Percentiles rank a stretch among this genome's conserved stretches.
Evolutionary conservation across 2,888 invertebrate genomes (phyloP).

Genomic region (Eupithecia pulchellata): DNA sequence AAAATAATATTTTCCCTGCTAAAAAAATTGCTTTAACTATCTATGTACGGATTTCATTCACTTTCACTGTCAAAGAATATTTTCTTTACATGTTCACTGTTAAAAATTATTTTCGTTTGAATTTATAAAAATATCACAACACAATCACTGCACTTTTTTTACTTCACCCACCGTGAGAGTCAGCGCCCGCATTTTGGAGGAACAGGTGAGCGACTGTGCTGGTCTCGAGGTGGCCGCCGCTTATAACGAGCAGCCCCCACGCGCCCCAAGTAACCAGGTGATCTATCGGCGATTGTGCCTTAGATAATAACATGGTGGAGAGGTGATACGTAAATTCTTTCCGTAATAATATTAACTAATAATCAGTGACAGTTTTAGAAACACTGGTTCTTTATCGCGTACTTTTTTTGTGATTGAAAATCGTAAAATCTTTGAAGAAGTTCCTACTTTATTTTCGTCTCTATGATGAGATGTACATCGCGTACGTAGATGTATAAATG

Average conservation of each 20-base stretch:
- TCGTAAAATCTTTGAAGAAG: background rate
- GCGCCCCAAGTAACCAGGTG: constrained; percentile 16
- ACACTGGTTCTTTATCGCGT: background rate
- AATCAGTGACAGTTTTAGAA: background rate
- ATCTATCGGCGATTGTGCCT: constrained; percentile 25
- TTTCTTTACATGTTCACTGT: background rate
- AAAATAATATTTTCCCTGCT: background rate
- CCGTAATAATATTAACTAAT: background rate
- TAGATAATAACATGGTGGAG: constrained; percentile 23
- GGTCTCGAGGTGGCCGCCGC: constrained; percentile 51
- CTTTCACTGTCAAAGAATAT: background rate
- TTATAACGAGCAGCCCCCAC: constrained; percentile 72
- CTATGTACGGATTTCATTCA: background rate
- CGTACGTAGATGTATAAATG: too few species aligned
- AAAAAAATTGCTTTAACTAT: background rate
- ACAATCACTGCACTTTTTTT: constrained; percentile 20
- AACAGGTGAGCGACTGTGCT: constrained; percentile 69
- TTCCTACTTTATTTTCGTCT: background rate
- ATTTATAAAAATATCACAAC: background rate
- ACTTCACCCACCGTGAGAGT: constrained; percentile 73
- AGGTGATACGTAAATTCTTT: background rate
- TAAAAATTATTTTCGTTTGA: background rate
- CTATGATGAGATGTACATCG: too few species aligned
- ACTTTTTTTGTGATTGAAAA: background rate
- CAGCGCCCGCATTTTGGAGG: constrained; percentile 75